These are phyloP conservation scores for Andrena bucephala DNA, from an alignment of 2,888 invertebrate genomes.

Conservation along the genomic window DNA sequence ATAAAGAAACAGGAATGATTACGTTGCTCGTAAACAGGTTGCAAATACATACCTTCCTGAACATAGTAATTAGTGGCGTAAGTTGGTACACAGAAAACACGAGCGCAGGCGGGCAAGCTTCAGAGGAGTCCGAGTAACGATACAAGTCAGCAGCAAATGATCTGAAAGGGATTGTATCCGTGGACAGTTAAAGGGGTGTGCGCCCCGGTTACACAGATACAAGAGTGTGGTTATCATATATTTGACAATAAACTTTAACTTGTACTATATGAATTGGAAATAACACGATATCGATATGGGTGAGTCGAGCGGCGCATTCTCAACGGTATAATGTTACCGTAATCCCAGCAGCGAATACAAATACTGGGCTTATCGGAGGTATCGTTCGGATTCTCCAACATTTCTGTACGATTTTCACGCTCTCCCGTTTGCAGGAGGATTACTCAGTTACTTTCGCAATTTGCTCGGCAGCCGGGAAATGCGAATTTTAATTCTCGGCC, in stretches of 20 bases:
- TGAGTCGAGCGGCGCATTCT: conserved; percentile 62
- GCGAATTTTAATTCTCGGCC: conserved; percentile 98
- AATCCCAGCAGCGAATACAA: conserved; percentile 37
- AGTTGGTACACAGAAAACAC: conserved; percentile 35
- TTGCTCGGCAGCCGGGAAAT: conserved; percentile 98
- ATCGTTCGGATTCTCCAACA: neutral
- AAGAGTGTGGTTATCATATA: conserved; percentile 60
- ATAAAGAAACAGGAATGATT: neutral
- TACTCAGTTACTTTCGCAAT: conserved; percentile 98
- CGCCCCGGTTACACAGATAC: conserved; percentile 67
- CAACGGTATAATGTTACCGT: conserved; percentile 10
- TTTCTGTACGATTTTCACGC: conserved; percentile 18
- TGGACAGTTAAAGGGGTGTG: conserved; percentile 64
- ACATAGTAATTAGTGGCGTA: conserved; percentile 22
- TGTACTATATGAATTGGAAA: conserved; percentile 75
- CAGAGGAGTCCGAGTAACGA: conserved; percentile 47
- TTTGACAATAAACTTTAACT: conserved; percentile 72
- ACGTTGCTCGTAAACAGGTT: neutral
- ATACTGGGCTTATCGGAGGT: conserved; percentile 20
- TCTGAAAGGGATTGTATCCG: conserved; percentile 55
- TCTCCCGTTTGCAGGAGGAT: conserved; percentile 90
- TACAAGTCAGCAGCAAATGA: conserved; percentile 67
- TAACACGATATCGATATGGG: conserved; percentile 74
- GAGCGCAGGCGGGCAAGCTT: conserved; percentile 47
- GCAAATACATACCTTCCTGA: conserved; percentile 1